phyloP scores from a whole-genome alignment of 1,140 invertebrate species.

The Heliconius nattereri region DNA sequence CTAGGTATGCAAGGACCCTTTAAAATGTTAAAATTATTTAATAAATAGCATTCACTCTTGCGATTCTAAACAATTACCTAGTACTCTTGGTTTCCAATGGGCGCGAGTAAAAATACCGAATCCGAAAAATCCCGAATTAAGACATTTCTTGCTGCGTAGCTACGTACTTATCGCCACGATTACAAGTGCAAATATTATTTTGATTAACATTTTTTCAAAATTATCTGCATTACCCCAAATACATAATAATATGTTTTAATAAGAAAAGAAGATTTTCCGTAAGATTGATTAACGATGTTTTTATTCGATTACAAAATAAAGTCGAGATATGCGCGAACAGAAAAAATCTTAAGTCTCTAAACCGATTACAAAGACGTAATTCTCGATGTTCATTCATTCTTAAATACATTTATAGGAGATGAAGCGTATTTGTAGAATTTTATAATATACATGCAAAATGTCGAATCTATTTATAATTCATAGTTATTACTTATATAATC shows the following conservation, averaged over 20 bases:
- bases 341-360: conserved; percentile 37
- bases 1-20: too few relatives aligned
- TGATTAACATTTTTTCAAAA: neutral
- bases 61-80: too few relatives aligned
- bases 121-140: too few relatives aligned
- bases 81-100: too few relatives aligned
- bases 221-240: neutral
- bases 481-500: neutral
- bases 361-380: conserved; percentile 31
- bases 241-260: neutral
- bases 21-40: too few relatives aligned
- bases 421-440: conserved; percentile 8
- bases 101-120: too few relatives aligned
- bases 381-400: conserved; percentile 23
- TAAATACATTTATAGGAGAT: conserved; percentile 22
- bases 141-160: neutral
- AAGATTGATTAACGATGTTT: conserved; percentile 28
- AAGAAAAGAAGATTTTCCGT: conserved; percentile 27
- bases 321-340: conserved; percentile 13
- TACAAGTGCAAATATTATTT: neutral
- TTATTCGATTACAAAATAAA: conserved; percentile 29
- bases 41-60: too few relatives aligned
- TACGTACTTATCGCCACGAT: neutral
- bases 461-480: neutral
- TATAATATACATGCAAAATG: neutral